Base-by-base conservation (phyloP, 2,113 vertebrate genomes). In the Desmodus rotundus region DNA sequence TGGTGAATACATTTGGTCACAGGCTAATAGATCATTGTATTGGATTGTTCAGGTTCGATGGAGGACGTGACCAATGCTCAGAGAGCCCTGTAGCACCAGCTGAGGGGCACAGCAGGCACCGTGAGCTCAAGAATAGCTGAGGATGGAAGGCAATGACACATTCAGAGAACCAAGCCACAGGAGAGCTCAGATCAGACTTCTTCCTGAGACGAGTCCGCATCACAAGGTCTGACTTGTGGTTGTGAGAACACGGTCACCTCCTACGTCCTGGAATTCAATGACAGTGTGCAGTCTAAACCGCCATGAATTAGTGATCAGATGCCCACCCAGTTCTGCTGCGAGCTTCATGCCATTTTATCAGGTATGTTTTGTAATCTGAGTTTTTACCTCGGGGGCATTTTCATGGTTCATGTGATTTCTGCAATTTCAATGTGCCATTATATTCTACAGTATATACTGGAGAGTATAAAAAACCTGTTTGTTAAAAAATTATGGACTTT, bases 401-500 rank as follows among this genome's bases (percentile, higher is more conserved):
- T 43, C 36, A 78, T 47, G 12, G 83, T 90, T 67, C 33, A 10
- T 41, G 3, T 24, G 14, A 81, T 36, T 85, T 91, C 22, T 87
- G 6, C 8, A 2, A 68, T 87, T 80, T 73, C 19, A 38, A 20
- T 10, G 38, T 72, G 17, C n/a, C 22, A 89, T 22, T 87, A 24
- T 43, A n/a, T 31, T 90, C 68, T 89, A 38, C 15, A 92, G 54
- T 20, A 91, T 36, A 47, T 68, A 89, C 70, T 50, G 78, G 28
- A 76, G 11, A n/a, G 17, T 31, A 73, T 70, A 88, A 58, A 26
- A 50, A 94, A 7, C 1, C 31, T 26, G 5, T 63, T 38, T 65
- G 16, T 58, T 93, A 45, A 87, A 76, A 88, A 80, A n/a, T 76
- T 80, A 38, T 31, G 81, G 22, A 43, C 9, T 52, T 95, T 82